These are phyloP conservation scores for Papio anubis DNA, from an alignment of 2,113 vertebrate species.

Conservation along the genomic window DNA sequence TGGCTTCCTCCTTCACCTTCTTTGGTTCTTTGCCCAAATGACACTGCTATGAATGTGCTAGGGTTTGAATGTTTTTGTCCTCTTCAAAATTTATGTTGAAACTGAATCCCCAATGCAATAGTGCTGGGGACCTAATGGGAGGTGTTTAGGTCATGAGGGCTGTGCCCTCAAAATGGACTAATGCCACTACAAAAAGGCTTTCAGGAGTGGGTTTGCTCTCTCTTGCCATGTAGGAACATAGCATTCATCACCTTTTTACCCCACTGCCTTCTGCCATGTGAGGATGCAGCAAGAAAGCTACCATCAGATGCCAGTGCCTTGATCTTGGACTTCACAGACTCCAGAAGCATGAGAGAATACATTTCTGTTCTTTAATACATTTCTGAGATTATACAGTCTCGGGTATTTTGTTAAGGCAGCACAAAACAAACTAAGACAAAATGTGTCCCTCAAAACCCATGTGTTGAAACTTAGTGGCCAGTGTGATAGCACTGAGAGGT, in stretches of 20 bases:
- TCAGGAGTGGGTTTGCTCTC: background rate
- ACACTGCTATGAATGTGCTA: background rate
- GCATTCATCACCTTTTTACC: background rate
- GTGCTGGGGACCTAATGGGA: background rate
- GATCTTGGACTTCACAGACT: background rate
- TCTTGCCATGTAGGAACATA: background rate
- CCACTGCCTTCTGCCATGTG: background rate
- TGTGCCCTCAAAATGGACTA: background rate
- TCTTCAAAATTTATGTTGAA: background rate
- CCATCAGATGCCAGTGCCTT: background rate
- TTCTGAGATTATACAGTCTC: background rate
- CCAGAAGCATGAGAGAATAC: background rate
- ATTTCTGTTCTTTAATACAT: background rate
- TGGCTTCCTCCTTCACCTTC: background rate
- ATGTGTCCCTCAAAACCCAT: background rate
- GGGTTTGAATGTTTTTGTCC: background rate
- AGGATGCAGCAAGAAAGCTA: background rate
- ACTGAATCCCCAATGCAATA: background rate
- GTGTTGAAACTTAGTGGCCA: background rate
- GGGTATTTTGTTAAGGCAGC: background rate
- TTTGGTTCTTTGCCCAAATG: background rate
- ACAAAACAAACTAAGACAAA: background rate
- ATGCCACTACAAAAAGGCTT: background rate
- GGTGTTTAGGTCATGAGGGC: background rate
- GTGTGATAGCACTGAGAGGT: background rate